Conservation (phyloP, 2,113 vertebrate genomes). For the Marmota monax region DNA sequence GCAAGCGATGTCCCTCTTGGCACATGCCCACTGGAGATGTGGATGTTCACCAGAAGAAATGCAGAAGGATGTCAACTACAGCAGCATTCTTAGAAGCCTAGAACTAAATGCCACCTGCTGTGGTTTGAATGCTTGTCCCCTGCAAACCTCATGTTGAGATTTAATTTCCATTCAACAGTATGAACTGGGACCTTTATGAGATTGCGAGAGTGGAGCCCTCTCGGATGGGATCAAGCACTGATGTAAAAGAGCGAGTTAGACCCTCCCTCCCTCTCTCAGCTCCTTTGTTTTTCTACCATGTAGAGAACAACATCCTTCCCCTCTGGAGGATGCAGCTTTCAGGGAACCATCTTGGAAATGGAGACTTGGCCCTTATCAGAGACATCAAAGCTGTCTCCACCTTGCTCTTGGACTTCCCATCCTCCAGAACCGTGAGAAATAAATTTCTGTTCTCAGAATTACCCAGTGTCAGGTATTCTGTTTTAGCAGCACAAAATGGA, state of each 20-base stretch:
- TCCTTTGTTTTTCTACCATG: neutral
- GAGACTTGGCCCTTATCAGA: neutral
- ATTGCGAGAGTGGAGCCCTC: neutral
- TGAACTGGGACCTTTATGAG: neutral
- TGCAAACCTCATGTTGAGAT: neutral
- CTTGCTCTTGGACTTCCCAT: neutral
- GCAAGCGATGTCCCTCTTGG: too few species aligned
- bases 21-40: fast-evolving
- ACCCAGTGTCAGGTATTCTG: neutral
- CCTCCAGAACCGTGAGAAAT: neutral
- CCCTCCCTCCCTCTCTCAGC: neutral
- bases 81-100: neutral
- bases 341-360: neutral
- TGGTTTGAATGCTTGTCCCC: neutral
- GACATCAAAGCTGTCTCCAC: neutral
- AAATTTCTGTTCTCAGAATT: neutral
- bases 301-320: neutral
- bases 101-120: neutral
- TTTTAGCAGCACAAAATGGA: neutral
- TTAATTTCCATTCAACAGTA: neutral
- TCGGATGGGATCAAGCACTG: neutral
- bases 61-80: neutral
- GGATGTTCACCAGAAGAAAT: neutral
- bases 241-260: neutral
- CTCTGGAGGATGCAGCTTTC: neutral